Conservation (phyloP, 2,113 vertebrate genomes). For the Heloderma charlesbogerti region DNA sequence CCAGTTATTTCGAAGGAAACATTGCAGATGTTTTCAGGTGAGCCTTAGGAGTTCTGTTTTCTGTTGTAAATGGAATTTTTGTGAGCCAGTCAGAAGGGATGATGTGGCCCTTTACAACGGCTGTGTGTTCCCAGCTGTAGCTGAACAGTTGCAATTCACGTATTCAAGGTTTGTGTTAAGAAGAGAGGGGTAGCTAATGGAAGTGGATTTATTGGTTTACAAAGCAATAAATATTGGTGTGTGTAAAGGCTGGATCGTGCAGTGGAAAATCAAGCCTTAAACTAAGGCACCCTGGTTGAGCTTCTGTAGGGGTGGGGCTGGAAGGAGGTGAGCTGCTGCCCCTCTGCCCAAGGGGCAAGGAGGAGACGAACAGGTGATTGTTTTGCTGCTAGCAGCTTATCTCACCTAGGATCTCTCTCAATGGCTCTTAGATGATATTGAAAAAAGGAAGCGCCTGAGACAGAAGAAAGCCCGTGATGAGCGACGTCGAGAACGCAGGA, state of each 20-base stretch:
- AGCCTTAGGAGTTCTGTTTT: conserved; percentile 34
- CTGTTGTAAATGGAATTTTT: too few species aligned
- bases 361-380: not conserved
- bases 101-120: too few species aligned
- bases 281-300: not conserved
- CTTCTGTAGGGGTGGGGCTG: not conserved
- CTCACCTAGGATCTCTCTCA: not conserved
- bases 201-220: not conserved
- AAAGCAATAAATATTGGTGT: not conserved
- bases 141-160: not conserved
- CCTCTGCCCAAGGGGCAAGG: not conserved
- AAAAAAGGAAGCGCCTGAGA: conserved; percentile 91
- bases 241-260: not conserved
- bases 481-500: conserved; percentile 91
- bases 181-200: not conserved
- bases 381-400: not conserved
- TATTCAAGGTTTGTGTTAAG: not conserved
- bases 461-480: conserved; percentile 97
- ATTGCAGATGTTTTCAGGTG: conserved; percentile 92
- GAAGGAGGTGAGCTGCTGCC: not conserved
- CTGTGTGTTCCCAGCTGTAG: not conserved
- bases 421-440: conserved; percentile 87
- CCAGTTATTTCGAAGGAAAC: conserved; percentile 94
- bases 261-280: not conserved
- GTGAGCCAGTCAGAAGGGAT: not conserved